Conservation (phyloP, 2,888 invertebrate species). For the Coenonympha glycerion region DNA sequence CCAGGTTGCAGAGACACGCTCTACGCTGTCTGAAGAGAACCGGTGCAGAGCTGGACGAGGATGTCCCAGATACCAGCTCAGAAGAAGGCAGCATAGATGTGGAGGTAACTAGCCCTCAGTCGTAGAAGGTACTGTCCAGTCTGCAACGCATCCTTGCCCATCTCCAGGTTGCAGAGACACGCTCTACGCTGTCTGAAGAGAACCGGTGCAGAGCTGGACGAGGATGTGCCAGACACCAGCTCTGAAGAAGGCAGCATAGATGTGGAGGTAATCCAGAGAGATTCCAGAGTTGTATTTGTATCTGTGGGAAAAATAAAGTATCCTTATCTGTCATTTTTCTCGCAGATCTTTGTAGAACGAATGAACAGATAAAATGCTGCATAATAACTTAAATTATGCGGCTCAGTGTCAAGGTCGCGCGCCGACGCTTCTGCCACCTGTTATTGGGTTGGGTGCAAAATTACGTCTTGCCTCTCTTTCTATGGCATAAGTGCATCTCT, state of each 20-base stretch:
- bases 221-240: constrained; percentile 71
- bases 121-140: neutral
- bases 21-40: constrained; percentile 74
- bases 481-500: too few species aligned
- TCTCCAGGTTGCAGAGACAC: constrained; percentile 43
- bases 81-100: constrained; percentile 89
- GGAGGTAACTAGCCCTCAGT: constrained; percentile 70
- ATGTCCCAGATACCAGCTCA: constrained; percentile 64
- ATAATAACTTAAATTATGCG: too few species aligned
- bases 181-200: constrained; percentile 78
- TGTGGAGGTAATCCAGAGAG: constrained; percentile 84
- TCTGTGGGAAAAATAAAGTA: too few species aligned
- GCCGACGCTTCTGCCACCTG: too few species aligned
- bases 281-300: too few species aligned
- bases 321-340: too few species aligned
- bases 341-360: too few species aligned
- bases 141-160: neutral
- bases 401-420: too few species aligned
- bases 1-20: constrained; percentile 66
- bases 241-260: constrained; percentile 86
- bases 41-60: constrained; percentile 75
- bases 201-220: constrained; percentile 71
- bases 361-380: too few species aligned
- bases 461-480: too few species aligned
- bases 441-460: too few species aligned